Base-by-base conservation (phyloP, 2,888 invertebrate species). In the Philhelius pedissequus region DNA sequence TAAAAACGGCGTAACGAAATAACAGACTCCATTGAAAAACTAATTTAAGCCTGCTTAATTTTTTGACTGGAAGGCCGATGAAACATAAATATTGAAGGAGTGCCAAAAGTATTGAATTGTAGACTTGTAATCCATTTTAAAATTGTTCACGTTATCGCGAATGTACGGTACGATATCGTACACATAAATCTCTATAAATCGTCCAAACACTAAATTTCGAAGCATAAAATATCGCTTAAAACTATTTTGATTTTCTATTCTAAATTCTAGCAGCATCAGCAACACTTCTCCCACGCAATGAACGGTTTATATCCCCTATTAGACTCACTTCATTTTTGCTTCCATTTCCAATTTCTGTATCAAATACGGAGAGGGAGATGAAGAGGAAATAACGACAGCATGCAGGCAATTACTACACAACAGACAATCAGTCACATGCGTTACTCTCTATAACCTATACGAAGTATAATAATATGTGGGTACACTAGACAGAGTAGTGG, bases 341-440 rank as follows among this genome's bases (percentile, higher is more conserved):
- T 38, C 52, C n/a, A n/a, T n/a, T n/a, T n/a, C n/a, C n/a, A n/a
- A n/a, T n/a, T n/a, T n/a, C n/a, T n/a, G n/a, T n/a, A n/a, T n/a
- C n/a, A n/a, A n/a, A n/a, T n/a, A n/a, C n/a, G 68, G 58, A 54
- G 15, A n/a, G 18, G 8, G 20, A 45, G 75, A 75, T 56, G 71
- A 68, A 45, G 58, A 56, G n/a, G 8, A 71, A 71, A 75, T 84
- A 71, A 76, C 84, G 80, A 84, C 80, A 84, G 84, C 84, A 84
- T 84, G 80, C 75, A 73, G 84, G 84, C 84, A 84, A 84, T 84
- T 84, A 84, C 84, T 76, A 80, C 52, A 84, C 80, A 84, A 84
- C 80, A 84, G 84, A 84, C 84, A 84, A 84, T 84, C 84, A 84
- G 80, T 84, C 84, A 84, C 84, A 84, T 84, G 84, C 84, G 84